phyloP scores from a whole-genome alignment of 2,113 vertebrate genomes.

The Poicephalus meyeri region DNA sequence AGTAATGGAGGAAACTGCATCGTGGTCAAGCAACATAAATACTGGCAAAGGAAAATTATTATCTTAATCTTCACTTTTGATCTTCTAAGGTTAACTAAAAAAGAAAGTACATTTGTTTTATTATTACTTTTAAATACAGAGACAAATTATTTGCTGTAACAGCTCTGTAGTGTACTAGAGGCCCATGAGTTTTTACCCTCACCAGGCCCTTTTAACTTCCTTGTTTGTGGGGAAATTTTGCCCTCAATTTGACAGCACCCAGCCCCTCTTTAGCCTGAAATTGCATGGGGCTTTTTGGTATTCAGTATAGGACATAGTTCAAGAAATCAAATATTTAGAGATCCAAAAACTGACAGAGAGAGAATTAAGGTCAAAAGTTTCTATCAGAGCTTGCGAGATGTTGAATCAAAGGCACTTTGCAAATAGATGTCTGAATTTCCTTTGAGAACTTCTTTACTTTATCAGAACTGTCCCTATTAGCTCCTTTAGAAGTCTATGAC shows the following conservation, averaged over 20 bases:
- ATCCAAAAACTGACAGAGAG: neutral
- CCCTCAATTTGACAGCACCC: neutral
- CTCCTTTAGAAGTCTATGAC: neutral
- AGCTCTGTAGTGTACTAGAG: neutral
- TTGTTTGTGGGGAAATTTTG: neutral
- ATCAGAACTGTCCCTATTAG: neutral
- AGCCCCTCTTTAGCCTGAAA: neutral
- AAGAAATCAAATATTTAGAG: neutral
- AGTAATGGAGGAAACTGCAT: constrained; percentile 1
- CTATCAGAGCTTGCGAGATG: neutral
- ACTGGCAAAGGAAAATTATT: neutral
- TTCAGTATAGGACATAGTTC: neutral
- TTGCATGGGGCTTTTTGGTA: neutral
- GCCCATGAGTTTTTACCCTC: neutral
- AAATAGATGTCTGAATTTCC: neutral
- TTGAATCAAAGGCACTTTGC: neutral
- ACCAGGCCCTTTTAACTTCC: neutral
- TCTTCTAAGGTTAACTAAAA: constrained; percentile 1
- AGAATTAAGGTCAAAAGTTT: neutral
- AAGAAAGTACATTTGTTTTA: neutral
- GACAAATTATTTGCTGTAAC: neutral
- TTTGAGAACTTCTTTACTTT: neutral
- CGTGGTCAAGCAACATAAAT: neutral
- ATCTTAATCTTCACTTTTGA: constrained; percentile 35
- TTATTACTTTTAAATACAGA: constrained; percentile 30